phyloP scores from a whole-genome alignment of 2,888 invertebrate genomes.

The Melanostoma mellinum region DNA sequence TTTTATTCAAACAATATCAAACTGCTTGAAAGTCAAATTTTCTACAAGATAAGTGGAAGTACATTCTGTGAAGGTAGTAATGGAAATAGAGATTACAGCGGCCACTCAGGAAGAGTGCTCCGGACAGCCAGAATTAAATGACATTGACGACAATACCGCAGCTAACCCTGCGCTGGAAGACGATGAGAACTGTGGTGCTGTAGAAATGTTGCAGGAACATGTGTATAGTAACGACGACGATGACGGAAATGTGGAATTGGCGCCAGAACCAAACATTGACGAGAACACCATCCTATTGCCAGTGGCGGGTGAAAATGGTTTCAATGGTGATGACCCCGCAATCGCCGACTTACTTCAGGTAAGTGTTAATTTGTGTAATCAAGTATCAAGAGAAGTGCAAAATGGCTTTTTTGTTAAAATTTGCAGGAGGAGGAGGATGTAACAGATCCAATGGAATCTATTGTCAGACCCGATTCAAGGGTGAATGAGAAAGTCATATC shows the following conservation, averaged over 20 bases:
- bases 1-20: not conserved
- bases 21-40: not conserved
- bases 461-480: not conserved
- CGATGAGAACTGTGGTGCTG: constrained; percentile 35
- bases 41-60: not conserved
- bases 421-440: constrained; percentile 66
- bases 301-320: constrained; percentile 57
- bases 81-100: constrained; percentile 44
- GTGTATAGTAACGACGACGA: constrained; percentile 59
- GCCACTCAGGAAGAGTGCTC: constrained; percentile 23
- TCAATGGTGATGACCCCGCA: constrained; percentile 58
- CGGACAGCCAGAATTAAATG: constrained; percentile 35
- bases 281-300: constrained; percentile 65
- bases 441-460: constrained; percentile 56
- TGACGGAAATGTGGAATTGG: constrained; percentile 41
- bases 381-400: not conserved
- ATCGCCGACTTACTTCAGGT: constrained; percentile 64
- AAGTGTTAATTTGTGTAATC: constrained; percentile 36
- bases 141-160: not conserved
- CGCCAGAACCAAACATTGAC: constrained; percentile 61
- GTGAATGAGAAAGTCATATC: constrained; percentile 37
- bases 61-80: not conserved
- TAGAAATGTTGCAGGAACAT: constrained; percentile 67
- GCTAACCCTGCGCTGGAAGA: constrained; percentile 13
- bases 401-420: not conserved